Base-by-base conservation (phyloP, 2,113 vertebrate genomes). In the Periophthalmodon schlosseri region DNA sequence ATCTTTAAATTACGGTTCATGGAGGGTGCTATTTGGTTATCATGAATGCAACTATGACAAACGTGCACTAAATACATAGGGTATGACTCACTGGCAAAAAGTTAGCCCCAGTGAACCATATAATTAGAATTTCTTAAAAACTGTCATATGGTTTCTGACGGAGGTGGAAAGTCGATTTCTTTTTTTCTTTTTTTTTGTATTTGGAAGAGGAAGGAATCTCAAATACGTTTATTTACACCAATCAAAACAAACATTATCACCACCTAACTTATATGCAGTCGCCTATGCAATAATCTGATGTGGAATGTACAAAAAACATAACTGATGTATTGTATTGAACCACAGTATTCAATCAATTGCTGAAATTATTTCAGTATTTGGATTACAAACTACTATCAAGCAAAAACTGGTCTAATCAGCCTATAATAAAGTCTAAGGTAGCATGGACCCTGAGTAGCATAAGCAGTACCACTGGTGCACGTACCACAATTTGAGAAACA, bases 41-140 rank as follows among this genome's bases (percentile, higher is more conserved):
- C 54, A 57, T 49, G 12, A 18, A 64, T 60, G 21, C 73, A 65
- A 70, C 20, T 2, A 0, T 71, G 24, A 50, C 67, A 81, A 75
- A 69, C 81, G 77, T 76, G 79, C 76, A 18, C 9, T 77, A 34
- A 77, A 73, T 79, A 74, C 79, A 82, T 56, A 47, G 15, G 77
- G 77, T 74, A 67, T 80, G 79, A 87, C 72, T 86, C 75, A 78
- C 52, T 60, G 13, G 73, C 66, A 12, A 16, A 69, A 56, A 24
- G 44, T 75, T 47, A 18, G 47, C 73, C 69, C 14, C 15, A 23
- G 12, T 68, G 14, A 68, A 28, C 34, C 34, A 44, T 12, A 34
- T n/a, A 10, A 44, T 65, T 65, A 65, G 20, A 65, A n/a, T n/a
- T 65, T 65, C 9, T 12, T 65, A 5, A 15, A 33, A 63, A 63